Base-by-base conservation (phyloP, 2,113 vertebrate species). In the Toxotes jaculatrix region DNA sequence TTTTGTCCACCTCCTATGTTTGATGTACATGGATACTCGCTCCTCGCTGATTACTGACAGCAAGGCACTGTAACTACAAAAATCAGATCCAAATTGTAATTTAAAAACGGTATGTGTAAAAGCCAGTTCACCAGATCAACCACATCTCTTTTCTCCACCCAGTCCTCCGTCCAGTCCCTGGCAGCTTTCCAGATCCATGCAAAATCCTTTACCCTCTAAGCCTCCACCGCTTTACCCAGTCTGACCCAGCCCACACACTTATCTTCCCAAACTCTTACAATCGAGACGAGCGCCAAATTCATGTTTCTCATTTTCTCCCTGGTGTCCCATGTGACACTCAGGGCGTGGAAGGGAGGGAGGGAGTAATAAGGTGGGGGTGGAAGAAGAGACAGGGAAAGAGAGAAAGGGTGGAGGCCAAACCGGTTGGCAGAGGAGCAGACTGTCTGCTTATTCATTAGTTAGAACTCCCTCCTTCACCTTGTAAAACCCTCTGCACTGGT, bases 281-380 rank as follows among this genome's bases (percentile, higher is more conserved):
- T 72, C 4, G 23, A 70, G 59, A 71, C 0, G 16, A 74, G 64
- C 55, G 77, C 65, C 59, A 79, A 73, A 56, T 82, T 84, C 69
- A 76, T 67, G 76, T 79, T 89, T 89, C 88, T 80, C 77, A 86
- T 93, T 91, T 91, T 76, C 74, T 67, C 74, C 67, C 55, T 21
- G 19, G 82, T 70, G 74, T 72, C 80, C 80, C 56, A n/a, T 3
- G 69, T 74, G 78, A 90, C 51, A 49, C 31, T 47, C 65, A 19
- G 60, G 51, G 14, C 1, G 2, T 11, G 17, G 69, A 13, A 14
- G 49, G 23, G 40, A 45, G 36, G 47, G 47, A 27, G 47, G 23
- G 40, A 40, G 32, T 56, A 47, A 69, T 75, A 43, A 65, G 65
- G 47, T 43, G 27, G 27, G 60, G 42, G 17, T 21, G 23, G 17